These are phyloP conservation scores for Cerceris rybyensis DNA, from an alignment of 2,888 invertebrate genomes.

Conservation along the genomic window DNA sequence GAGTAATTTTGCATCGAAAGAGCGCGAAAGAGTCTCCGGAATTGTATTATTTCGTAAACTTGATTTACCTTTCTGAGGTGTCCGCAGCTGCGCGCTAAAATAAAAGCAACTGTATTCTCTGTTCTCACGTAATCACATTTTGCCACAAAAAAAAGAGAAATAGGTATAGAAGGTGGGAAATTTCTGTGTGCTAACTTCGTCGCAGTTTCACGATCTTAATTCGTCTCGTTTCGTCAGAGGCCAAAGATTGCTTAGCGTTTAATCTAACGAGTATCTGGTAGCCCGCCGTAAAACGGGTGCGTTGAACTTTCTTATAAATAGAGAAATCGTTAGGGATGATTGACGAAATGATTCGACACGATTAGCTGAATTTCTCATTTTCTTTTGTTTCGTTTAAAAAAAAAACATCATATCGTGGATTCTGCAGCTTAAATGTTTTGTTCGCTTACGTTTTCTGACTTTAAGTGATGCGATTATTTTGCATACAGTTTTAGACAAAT, in stretches of 20 bases:
- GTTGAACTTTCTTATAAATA: constrained; percentile 40
- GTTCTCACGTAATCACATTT: not conserved
- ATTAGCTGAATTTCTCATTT: not conserved
- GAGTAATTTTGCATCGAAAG: constrained; percentile 7
- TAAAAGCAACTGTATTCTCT: not conserved
- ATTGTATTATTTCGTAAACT: constrained; percentile 6
- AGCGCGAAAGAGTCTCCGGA: constrained; percentile 1
- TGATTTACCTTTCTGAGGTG: not conserved
- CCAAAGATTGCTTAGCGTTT: not conserved
- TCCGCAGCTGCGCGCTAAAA: not conserved
- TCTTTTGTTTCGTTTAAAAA: not conserved
- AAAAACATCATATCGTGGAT: too few species aligned
- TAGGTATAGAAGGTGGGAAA: not conserved
- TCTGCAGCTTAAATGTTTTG: too few species aligned
- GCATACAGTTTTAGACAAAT: too few species aligned
- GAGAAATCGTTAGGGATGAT: not conserved
- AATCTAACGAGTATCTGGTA: constrained; percentile 18
- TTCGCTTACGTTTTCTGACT: too few species aligned
- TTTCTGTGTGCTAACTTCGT: not conserved
- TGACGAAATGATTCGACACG: not conserved
- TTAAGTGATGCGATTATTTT: too few species aligned
- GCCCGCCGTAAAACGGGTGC: constrained; percentile 6
- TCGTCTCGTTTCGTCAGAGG: not conserved
- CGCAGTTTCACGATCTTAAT: not conserved
- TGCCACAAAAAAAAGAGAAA: not conserved